Percentiles rank a stretch among this genome's conserved stretches.
Conservation (phyloP, 2,113 vertebrate genomes). For the Daubentonia madagascariensis region DNA sequence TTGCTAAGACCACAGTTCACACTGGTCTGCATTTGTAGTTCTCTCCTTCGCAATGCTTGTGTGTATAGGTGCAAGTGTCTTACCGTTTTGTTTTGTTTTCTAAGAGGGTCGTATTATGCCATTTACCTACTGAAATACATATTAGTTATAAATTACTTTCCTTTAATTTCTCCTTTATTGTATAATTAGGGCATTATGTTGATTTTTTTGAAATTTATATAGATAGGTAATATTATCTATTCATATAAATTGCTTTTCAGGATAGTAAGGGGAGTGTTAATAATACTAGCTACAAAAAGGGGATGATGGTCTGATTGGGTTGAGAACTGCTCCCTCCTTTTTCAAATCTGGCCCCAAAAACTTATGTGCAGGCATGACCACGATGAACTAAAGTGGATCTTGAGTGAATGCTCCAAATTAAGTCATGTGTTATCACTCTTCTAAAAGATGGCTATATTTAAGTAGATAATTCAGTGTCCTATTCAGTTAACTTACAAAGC, state of each 20-base stretch:
- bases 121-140: not conserved
- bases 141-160: not conserved
- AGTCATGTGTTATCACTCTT: not conserved
- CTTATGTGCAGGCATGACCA: not conserved
- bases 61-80: not conserved
- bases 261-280: not conserved
- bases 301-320: not conserved
- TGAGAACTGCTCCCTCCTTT: not conserved
- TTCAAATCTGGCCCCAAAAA: not conserved
- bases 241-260: not conserved
- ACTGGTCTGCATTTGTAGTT: not conserved
- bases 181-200: not conserved
- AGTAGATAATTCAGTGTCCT: not conserved
- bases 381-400: not conserved
- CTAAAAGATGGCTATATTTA: not conserved
- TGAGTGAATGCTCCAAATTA: not conserved
- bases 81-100: not conserved
- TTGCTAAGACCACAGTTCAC: not conserved
- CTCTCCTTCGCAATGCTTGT: not conserved
- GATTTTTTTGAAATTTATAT: not conserved
- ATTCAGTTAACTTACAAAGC: not conserved
- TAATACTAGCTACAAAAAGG: not conserved
- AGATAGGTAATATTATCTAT: not conserved
- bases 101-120: not conserved
- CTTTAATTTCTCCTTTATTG: slow-evolving; percentile 23